A percentile compares a stretch with the other conserved stretches of the same genome.
These are phyloP conservation scores for cattle (Bos taurus) DNA, from an alignment of 2,113 vertebrate genomes.

Conservation along the genomic window ARS-UCD2.0 NC_037335.1:88605501-88606000, in stretches of 20 bases:
- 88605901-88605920: too few relatives aligned
- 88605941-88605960: background rate
- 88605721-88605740: background rate
- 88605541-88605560: background rate
- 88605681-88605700: background rate
- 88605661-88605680: background rate
- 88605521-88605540: background rate
- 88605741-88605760: background rate
- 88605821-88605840: background rate
- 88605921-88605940: background rate
- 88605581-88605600: background rate
- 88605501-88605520: rapidly evolving
- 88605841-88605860: background rate
- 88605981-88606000: background rate
- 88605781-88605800: background rate
- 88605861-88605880: background rate
- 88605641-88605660: background rate
- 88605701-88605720: too few relatives aligned
- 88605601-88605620: background rate
- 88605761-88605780: background rate
- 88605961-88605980: background rate
- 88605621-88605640: background rate
- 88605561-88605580: background rate
- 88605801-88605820: background rate
- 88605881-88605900: background rate